Conservation (phyloP, 2,797 vertebrate species). For the Enteromius fasciolatus region DNA sequence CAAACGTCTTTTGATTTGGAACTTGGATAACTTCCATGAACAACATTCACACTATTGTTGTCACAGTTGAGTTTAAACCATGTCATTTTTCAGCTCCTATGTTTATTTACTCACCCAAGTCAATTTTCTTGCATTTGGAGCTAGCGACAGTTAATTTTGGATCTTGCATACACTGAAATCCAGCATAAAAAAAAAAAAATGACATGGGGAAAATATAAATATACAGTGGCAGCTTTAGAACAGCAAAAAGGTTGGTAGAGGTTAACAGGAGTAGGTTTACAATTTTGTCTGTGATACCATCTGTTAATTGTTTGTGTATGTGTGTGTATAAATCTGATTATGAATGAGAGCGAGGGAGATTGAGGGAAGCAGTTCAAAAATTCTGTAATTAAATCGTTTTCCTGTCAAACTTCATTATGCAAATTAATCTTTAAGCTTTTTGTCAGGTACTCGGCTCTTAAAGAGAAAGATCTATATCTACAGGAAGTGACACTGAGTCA, state of each 20-base stretch:
- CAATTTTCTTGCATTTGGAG: slow-evolving; percentile 12
- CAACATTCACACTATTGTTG: background rate
- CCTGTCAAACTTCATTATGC: slow-evolving; percentile 81
- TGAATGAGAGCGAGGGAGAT: slow-evolving; percentile 26
- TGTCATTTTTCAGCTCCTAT: background rate
- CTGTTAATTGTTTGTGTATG: slow-evolving; percentile 43
- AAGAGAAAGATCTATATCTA: slow-evolving; percentile 83
- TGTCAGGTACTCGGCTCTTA: slow-evolving; percentile 79
- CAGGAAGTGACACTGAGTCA: slow-evolving; percentile 82
- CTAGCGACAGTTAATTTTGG: background rate
- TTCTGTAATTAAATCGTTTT: slow-evolving; percentile 87
- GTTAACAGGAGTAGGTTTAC: slow-evolving; percentile 33
- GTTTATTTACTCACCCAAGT: background rate
- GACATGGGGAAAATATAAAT: background rate
- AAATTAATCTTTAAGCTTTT: slow-evolving; percentile 89
- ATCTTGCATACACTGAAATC: background rate
- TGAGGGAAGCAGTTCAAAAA: slow-evolving; percentile 81
- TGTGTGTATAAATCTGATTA: slow-evolving; percentile 31
- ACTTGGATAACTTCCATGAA: background rate
- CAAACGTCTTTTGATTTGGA: background rate
- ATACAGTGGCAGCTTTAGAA: background rate
- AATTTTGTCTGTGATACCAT: slow-evolving; percentile 45
- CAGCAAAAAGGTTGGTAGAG: slow-evolving; percentile 22
- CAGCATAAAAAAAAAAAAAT: background rate
- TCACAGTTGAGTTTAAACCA: background rate